These are phyloP conservation scores for Leucophenga montana DNA, from an alignment of 2,888 invertebrate genomes.

Conservation along the genomic window DNA sequence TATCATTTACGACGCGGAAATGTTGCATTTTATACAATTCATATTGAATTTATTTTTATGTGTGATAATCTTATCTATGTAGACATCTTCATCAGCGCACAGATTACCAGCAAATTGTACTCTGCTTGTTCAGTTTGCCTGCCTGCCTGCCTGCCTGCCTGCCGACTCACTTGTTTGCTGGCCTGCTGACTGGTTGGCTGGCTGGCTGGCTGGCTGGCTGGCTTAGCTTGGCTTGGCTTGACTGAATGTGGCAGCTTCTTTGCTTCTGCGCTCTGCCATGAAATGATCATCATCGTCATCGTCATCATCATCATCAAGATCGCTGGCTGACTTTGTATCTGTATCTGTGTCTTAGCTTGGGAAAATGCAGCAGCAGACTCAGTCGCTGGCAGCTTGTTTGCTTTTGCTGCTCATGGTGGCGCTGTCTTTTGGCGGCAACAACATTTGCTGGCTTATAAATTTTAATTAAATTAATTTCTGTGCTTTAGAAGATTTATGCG, in stretches of 20 bases:
- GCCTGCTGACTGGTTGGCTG: neutral
- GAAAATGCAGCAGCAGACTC: conserved; percentile 2
- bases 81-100: conserved; percentile 57
- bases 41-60: conserved; percentile 37
- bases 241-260: neutral
- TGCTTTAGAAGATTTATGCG: conserved; percentile 20
- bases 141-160: neutral
- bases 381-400: neutral
- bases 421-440: conserved; percentile 4
- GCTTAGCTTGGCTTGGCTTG: too few species aligned
- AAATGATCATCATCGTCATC: too few species aligned
- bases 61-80: conserved; percentile 53
- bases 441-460: conserved; percentile 23
- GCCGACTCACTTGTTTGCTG: neutral
- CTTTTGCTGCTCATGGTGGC: neutral
- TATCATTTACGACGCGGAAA: conserved; percentile 53
- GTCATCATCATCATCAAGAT: too few species aligned
- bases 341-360: conserved; percentile 1
- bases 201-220: neutral
- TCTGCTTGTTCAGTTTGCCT: conserved; percentile 22
- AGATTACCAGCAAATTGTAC: conserved; percentile 54
- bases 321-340: too few species aligned
- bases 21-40: conserved; percentile 53
- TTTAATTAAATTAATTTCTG: conserved; percentile 29
- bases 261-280: too few species aligned